These are phyloP conservation scores for Phalanger gymnotis DNA, from an alignment of 2,797 vertebrate genomes.

Conservation along the genomic window DNA sequence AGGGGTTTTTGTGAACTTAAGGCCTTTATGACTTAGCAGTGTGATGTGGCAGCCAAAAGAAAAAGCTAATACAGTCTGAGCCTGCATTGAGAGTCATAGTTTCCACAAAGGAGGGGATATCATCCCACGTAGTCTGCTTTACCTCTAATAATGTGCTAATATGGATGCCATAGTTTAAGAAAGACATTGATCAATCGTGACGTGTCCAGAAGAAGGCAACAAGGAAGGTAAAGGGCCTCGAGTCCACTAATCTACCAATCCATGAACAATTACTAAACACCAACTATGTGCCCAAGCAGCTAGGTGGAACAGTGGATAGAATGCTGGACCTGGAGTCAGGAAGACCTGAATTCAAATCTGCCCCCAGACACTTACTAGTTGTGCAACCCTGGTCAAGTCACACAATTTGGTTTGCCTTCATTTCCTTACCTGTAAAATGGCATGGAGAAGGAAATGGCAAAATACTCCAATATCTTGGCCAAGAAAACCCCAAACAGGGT, in stretches of 20 bases:
- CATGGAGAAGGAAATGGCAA: neutral
- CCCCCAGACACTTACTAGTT: neutral
- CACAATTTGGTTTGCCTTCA: neutral
- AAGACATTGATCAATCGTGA: neutral
- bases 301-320: neutral
- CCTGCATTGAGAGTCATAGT: neutral
- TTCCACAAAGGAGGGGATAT: neutral
- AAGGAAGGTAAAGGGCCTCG: neutral
- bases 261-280: neutral
- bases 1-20: neutral
- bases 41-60: neutral
- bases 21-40: neutral
- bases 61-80: neutral
- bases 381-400: neutral
- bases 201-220: neutral
- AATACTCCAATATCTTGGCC: neutral
- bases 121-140: neutral
- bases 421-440: neutral
- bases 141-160: neutral
- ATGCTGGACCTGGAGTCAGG: neutral
- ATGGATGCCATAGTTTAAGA: neutral
- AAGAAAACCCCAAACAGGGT: neutral
- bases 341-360: neutral
- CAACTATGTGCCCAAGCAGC: neutral
- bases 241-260: neutral